Evolutionary conservation across 2,113 vertebrate species (phyloP), one percentile per base, ranked within the genome.

Genomic region (Sapayoa aenigma): DNA sequence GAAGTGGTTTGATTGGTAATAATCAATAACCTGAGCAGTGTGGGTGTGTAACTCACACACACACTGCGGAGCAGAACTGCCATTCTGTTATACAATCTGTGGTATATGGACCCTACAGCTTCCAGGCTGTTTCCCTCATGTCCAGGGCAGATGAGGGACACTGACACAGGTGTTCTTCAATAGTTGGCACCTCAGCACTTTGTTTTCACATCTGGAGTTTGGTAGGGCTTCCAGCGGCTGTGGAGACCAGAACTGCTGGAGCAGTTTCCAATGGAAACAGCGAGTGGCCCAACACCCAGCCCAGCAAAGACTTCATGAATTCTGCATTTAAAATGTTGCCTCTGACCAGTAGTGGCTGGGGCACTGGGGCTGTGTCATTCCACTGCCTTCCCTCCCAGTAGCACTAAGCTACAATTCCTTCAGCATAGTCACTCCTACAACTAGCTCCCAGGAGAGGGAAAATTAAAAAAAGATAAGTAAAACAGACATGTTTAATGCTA

Each of bases 81-180:
- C 3, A 0, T 7, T 20, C 28, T 24, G 0, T 30, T 19, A 31
- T 1, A 3, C 52, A 27, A 15, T 14, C 37, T n/a, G 28, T 1
- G 3, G n/a, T 22, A 35, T 80, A 11, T 5, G 37, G 28, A 39
- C 42, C 33, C 49, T 63, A 2, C 3, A 2, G 44, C 44, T 81
- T 59, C 49, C 66, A 41, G 35, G 75, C 14, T 47, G 10, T 24
- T 49, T 81, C 23, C 35, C 47, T 37, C 23, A 5, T 6, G 18
- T 11, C 47, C 58, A 55, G 74, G 67, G 47, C 6, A 68, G 58
- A 12, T 1, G 11, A 73, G 19, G 60, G 39, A 35, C 39, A 24
- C 5, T 3, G n/a, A 9, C 13, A 9, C 0, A 0, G 7, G 18
- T 66, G 37, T 27, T 75, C 52, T 47, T 58, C 2, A 0, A 9